Conservation (phyloP, 2,888 invertebrate species). For the Epistrophella euchroma region DNA sequence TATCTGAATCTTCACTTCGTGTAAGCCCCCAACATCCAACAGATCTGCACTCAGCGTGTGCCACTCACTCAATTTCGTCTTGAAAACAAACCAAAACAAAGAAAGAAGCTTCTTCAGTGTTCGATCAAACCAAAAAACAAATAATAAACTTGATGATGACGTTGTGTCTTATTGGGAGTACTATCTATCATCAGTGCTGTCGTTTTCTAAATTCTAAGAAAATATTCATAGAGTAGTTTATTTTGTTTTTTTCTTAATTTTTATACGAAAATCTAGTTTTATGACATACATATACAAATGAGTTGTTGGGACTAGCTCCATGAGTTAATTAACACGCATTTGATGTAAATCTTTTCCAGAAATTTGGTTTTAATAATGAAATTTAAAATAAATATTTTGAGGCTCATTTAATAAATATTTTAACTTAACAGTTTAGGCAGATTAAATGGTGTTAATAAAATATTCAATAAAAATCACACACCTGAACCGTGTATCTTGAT, state of each 20-base stretch:
- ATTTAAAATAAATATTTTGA: too few relatives aligned
- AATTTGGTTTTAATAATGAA: too few relatives aligned
- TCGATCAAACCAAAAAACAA: constrained; percentile 24
- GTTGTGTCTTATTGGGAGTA: constrained; percentile 29
- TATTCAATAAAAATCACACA: too few relatives aligned
- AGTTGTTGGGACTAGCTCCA: too few relatives aligned
- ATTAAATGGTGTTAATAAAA: too few relatives aligned
- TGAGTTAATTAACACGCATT: too few relatives aligned
- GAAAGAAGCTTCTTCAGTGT: constrained; percentile 58
- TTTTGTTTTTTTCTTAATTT: background rate
- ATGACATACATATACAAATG: background rate
- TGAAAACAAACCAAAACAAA: constrained; percentile 40
- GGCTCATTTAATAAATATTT: too few relatives aligned
- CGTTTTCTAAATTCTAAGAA: background rate
- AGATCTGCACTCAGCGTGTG: constrained; percentile 20
- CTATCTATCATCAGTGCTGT: constrained; percentile 23
- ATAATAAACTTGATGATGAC: constrained; percentile 23
- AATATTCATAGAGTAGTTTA: background rate
- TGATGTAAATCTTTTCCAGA: too few relatives aligned
- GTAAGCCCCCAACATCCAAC: constrained; percentile 11
- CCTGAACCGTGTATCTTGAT: too few relatives aligned
- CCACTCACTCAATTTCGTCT: constrained; percentile 7
- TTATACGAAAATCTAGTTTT: background rate
- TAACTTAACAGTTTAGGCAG: too few relatives aligned
- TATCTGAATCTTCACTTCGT: constrained; percentile 36